These are phyloP conservation scores for Cerceris rybyensis DNA, from an alignment of 2,888 invertebrate species.

Conservation along the genomic window DNA sequence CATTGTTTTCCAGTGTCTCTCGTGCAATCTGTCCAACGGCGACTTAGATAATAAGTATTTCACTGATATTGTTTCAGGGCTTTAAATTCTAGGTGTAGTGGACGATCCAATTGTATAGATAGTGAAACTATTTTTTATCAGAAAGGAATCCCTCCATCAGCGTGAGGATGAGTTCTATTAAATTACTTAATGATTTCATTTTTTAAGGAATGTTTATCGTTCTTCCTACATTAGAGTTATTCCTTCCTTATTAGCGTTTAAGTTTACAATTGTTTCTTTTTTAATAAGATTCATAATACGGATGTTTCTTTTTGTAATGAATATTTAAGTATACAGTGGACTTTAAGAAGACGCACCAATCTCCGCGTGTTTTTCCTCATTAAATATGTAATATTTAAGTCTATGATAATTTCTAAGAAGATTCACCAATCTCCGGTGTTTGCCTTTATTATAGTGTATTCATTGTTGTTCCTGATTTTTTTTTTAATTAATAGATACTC, in stretches of 20 bases:
- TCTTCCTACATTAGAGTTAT: constrained; percentile 9
- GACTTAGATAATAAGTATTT: constrained; percentile 34
- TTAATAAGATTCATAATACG: constrained; percentile 32
- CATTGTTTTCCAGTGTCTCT: constrained; percentile 6
- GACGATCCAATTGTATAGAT: constrained; percentile 34
- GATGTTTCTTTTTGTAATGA: not conserved
- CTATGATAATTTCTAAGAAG: constrained; percentile 7
- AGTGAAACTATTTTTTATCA: constrained; percentile 46
- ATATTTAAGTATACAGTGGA: constrained; percentile 5
- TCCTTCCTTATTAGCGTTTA: constrained; percentile 3
- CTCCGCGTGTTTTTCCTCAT: constrained; percentile 22
- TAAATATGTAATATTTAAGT: constrained; percentile 19
- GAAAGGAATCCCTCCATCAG: constrained; percentile 32
- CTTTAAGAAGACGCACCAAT: constrained; percentile 23
- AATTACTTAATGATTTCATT: constrained; percentile 7
- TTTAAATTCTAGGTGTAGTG: constrained; percentile 45
- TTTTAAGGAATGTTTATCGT: constrained; percentile 7
- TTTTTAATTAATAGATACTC: constrained; percentile 10
- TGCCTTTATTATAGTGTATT: constrained; percentile 35
- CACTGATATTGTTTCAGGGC: constrained; percentile 51
- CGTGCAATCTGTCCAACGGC: constrained; percentile 20
- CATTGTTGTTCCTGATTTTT: constrained; percentile 45
- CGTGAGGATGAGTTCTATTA: constrained; percentile 12
- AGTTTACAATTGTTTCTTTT: not conserved
- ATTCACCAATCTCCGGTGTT: constrained; percentile 44